phyloP scores from a whole-genome alignment of 2,797 vertebrate genomes.

The Karalla daura region DNA sequence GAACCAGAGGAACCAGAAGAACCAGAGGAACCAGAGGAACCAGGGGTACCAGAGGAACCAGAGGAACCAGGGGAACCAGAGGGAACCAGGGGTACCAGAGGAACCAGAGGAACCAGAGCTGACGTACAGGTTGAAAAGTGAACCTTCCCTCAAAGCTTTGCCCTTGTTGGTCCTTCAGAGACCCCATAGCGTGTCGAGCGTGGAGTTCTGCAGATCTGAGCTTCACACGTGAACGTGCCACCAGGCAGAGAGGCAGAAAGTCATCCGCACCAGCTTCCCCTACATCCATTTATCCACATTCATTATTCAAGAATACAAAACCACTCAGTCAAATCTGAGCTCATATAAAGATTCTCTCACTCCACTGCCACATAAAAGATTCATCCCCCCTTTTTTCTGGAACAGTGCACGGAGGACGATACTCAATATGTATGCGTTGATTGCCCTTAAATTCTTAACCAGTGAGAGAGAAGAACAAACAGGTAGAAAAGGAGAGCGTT shows the following conservation, averaged over 20 bases:
- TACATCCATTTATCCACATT: conserved; percentile 75
- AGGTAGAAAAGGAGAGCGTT: conserved; percentile 17
- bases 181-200: conserved; percentile 21
- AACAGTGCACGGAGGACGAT: conserved; percentile 37
- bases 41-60: no score
- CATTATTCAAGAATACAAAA: conserved; percentile 81
- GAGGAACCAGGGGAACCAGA: no score
- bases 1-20: no score
- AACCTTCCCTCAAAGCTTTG: conserved; percentile 12
- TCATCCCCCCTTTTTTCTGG: conserved; percentile 44
- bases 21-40: no score
- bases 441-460: conserved; percentile 55
- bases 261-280: conserved; percentile 51
- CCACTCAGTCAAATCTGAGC: conserved; percentile 76
- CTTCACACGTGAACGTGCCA: conserved; percentile 40
- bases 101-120: no score
- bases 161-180: conserved; percentile 37
- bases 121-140: background rate
- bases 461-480: conserved; percentile 28
- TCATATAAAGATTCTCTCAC: conserved; percentile 61
- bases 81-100: no score
- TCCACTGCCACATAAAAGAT: conserved; percentile 67
- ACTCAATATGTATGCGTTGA: conserved; percentile 49
- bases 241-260: conserved; percentile 27
- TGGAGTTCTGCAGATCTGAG: conserved; percentile 38